Evolutionary conservation across 53 echinoderm and acorn worm genomes (phyloP).

Genomic region (Luidia sarsii): DNA sequence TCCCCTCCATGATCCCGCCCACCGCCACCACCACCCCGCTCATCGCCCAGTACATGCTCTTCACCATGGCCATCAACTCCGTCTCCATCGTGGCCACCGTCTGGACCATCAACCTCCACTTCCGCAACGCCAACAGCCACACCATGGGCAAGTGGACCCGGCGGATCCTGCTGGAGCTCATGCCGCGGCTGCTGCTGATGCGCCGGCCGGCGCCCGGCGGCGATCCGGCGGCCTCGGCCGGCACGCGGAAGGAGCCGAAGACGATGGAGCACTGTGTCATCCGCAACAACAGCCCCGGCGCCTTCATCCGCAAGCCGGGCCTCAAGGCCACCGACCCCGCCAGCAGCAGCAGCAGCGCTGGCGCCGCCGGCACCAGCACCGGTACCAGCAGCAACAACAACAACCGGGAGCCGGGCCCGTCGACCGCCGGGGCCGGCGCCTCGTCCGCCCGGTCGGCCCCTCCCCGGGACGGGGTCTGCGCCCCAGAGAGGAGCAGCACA

Average conservation of each 20-base stretch:
- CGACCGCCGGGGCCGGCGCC: too few relatives aligned
- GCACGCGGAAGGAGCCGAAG: constrained; percentile 66
- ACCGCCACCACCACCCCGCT: constrained; percentile 41
- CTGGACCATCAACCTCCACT: constrained; percentile 87
- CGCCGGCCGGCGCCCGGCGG: constrained; percentile 80
- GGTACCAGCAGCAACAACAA: too few relatives aligned
- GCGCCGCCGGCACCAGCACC: too few relatives aligned
- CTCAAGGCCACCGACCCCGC: too few relatives aligned
- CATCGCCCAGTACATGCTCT: constrained; percentile 60
- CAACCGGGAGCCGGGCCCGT: too few relatives aligned
- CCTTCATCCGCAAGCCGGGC: too few relatives aligned
- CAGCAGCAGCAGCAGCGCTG: too few relatives aligned
- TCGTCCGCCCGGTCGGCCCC: too few relatives aligned
- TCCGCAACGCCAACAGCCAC: constrained; percentile 79
- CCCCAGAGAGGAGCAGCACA: constrained; percentile 42
- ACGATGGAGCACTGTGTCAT: constrained; percentile 64
- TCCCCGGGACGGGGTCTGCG: too few relatives aligned
- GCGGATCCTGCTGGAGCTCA: constrained; percentile 56
- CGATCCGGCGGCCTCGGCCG: constrained; percentile 55
- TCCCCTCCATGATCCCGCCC: constrained; percentile 80
- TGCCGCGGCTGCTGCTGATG: constrained; percentile 72
- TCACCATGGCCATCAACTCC: constrained; percentile 80
- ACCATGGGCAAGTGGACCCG: constrained; percentile 75
- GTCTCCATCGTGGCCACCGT: constrained; percentile 86
- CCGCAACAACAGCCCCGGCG: not conserved